Evolutionary conservation across 2,888 invertebrate genomes (phyloP).

Genomic region (Drosophila rubida): DNA sequence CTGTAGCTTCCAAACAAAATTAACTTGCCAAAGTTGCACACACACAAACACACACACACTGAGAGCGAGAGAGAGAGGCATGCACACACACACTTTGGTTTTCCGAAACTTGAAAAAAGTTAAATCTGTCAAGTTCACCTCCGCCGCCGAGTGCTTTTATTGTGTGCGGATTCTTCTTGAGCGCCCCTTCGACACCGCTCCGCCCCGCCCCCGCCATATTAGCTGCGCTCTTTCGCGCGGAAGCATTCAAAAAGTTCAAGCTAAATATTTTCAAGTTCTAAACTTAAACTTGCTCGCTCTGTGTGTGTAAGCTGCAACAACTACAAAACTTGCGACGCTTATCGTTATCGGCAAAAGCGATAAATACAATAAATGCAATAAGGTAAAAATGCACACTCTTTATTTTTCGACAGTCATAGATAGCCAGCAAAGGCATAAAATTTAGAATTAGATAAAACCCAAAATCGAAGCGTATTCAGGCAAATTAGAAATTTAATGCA

Average conservation of each 20-base stretch:
- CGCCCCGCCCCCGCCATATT: background rate
- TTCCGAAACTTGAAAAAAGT: conserved; percentile 77
- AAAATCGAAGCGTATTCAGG: too few relatives aligned
- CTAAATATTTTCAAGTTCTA: conserved; percentile 66
- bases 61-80: background rate
- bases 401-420: background rate
- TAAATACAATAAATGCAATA: background rate
- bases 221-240: conserved; percentile 18
- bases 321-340: conserved; percentile 55
- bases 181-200: conserved; percentile 1
- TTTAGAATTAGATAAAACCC: too few relatives aligned
- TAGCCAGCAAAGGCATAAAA: too few relatives aligned
- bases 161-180: conserved; percentile 47
- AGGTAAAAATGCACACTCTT: background rate
- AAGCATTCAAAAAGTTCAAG: conserved; percentile 59
- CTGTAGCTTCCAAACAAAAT: conserved; percentile 81
- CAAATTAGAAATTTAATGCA: too few relatives aligned
- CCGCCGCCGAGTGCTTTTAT: conserved; percentile 75
- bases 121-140: conserved; percentile 77
- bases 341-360: conserved; percentile 11
- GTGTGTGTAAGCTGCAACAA: conserved; percentile 51
- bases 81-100: conserved; percentile 54
- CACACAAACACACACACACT: conserved; percentile 8
- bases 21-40: conserved; percentile 77
- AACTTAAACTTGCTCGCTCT: conserved; percentile 67